Conservation (phyloP, 2,797 vertebrate genomes). For the Oophaga sylvatica region DNA sequence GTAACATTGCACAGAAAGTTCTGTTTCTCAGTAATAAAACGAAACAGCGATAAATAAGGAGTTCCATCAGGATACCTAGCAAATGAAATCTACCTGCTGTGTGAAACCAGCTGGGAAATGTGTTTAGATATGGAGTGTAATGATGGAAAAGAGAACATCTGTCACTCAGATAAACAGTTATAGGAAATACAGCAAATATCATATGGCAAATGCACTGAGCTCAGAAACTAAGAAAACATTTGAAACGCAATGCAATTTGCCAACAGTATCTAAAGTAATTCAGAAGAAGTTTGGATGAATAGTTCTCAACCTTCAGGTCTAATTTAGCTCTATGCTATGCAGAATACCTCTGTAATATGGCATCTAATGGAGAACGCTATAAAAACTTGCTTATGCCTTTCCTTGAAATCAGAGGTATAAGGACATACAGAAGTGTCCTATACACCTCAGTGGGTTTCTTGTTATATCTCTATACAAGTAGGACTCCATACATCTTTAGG, state of each 20-base stretch:
- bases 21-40: neutral
- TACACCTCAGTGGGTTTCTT: neutral
- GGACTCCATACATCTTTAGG: neutral
- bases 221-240: neutral
- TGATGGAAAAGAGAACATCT: neutral
- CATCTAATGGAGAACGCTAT: neutral
- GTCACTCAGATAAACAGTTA: neutral
- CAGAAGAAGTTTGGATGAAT: neutral
- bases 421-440: no score
- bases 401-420: no score
- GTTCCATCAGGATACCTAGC: neutral
- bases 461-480: neutral
- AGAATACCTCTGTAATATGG: neutral
- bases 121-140: neutral
- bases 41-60: neutral
- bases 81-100: conserved; percentile 12
- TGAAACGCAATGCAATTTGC: neutral
- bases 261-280: neutral
- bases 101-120: conserved; percentile 5
- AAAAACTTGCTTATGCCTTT: neutral
- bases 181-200: neutral
- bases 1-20: neutral
- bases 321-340: no score
- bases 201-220: neutral
- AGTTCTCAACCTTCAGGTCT: neutral